Conservation (phyloP, 2,888 invertebrate species). For the Megalurothrips usitatus region DNA sequence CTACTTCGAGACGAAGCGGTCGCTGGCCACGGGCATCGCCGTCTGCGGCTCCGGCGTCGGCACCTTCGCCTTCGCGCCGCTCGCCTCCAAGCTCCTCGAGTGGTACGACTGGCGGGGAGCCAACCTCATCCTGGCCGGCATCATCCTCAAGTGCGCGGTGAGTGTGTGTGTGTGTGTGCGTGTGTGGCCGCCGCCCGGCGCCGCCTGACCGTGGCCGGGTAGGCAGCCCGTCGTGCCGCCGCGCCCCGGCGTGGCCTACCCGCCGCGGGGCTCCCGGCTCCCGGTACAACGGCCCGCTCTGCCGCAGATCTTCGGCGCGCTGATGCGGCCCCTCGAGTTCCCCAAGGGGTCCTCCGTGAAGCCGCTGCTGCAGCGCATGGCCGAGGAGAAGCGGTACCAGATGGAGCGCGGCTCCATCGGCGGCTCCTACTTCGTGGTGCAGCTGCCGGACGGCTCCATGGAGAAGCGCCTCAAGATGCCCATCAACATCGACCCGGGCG, state of each 20-base stretch:
- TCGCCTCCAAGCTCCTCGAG: constrained; percentile 73
- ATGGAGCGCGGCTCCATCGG: constrained; percentile 87
- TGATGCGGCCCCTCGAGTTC: constrained; percentile 75
- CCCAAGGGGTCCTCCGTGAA: constrained; percentile 65
- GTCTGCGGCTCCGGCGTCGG: constrained; percentile 96
- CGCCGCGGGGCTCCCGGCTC: neutral
- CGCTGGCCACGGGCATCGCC: constrained; percentile 90
- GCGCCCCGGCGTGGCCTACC: neutral
- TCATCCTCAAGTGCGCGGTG: constrained; percentile 86
- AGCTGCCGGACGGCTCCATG: constrained; percentile 86
- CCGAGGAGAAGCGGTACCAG: constrained; percentile 84
- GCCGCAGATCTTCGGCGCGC: constrained; percentile 63
- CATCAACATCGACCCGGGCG: constrained; percentile 87
- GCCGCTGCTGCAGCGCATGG: constrained; percentile 84
- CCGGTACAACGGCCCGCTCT: no score
- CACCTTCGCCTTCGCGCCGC: constrained; percentile 91
- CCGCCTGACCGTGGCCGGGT: neutral
- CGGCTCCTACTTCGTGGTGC: constrained; percentile 80
- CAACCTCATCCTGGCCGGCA: constrained; percentile 83
- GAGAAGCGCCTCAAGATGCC: constrained; percentile 86
- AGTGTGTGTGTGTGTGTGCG: constrained; percentile 40
- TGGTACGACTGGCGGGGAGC: constrained; percentile 85
- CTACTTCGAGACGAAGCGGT: constrained; percentile 93
- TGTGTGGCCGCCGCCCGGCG: neutral
- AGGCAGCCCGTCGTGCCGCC: neutral